Conservation (phyloP, 2,797 vertebrate species). For the Enteromius radiatus region DNA sequence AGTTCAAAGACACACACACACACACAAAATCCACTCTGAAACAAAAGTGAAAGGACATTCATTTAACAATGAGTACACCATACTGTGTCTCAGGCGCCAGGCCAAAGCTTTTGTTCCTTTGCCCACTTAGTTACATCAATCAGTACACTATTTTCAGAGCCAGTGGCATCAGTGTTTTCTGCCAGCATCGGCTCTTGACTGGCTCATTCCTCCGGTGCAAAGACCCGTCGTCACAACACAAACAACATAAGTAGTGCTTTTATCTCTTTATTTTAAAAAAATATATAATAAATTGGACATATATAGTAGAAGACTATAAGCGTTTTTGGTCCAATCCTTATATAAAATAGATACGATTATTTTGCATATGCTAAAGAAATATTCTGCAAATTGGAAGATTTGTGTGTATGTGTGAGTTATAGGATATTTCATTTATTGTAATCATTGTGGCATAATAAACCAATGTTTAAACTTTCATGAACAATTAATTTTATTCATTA, state of each 20-base stretch:
- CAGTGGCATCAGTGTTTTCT: constrained; percentile 24
- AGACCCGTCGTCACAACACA: constrained; percentile 22
- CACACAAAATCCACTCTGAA: constrained; percentile 37
- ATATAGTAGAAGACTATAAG: not conserved
- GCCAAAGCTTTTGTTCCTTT: constrained; percentile 56
- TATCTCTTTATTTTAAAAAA: constrained; percentile 9
- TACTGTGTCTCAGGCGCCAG: constrained; percentile 53
- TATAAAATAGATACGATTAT: not conserved
- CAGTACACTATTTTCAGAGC: constrained; percentile 40
- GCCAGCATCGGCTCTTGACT: not conserved
- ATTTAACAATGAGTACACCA: constrained; percentile 58
- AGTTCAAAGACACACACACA: constrained; percentile 40
- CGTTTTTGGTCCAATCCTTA: not conserved
- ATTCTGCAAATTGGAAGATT: not conserved
- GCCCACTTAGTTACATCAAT: constrained; percentile 53
- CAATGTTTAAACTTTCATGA: no score
- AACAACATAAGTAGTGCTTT: not conserved
- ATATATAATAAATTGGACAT: not conserved
- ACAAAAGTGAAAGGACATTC: constrained; percentile 56
- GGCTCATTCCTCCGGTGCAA: not conserved
- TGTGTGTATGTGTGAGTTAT: not conserved
- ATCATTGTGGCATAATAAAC: not conserved
- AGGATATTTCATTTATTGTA: not conserved
- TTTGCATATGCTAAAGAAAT: not conserved
- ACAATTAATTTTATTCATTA: not conserved